Base-by-base conservation (phyloP, 2,797 vertebrate species). In the Oreortyx pictus region DNA sequence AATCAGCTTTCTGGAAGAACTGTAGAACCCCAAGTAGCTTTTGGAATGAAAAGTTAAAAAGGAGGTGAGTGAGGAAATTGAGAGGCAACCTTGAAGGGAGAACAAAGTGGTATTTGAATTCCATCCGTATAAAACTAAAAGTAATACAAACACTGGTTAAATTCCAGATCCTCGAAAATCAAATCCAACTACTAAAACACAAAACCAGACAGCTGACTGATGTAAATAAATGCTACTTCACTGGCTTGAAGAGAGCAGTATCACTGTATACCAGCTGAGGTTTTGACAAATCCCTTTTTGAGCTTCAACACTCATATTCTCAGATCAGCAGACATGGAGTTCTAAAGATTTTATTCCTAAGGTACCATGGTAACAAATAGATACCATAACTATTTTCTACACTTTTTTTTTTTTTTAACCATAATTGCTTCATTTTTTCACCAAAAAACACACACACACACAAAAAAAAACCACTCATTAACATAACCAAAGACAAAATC, bases 171-270 rank as follows among this genome's bases (percentile, higher is more conserved):
- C 72, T 72, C 68, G 46, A 77, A 90, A 91, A 92, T 65, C 31
- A 62, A 80, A 62, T 68, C 73, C 61, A 56, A 7, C 56, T 87
- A 27, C 65, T 83, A 85, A 90, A 94, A 73, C 31, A 72, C n/a
- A 85, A 85, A 43, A 20, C 70, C 68, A 93, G 90, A 92, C 81
- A 79, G 46, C 2, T 77, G 70, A 65, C 27, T 66, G 68, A 74
- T 73, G 43, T 72, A 84, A 92, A 94, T 39, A 90, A 82, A 82
- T 50, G 46, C 22, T 95, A 54, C 39, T 87, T 56, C 68, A 71
- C 18, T 49, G 35, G 35, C 65, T 84, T 43, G 41, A 60, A 92
- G 71, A 57, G 44, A 91, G 35, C 11, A 60, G 20, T 15, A 74
- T 65, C 75, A 71, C 43, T 12, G 19, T 27, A 31, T 41, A 89